Base-by-base conservation (phyloP, 1,140 invertebrate species). In the Tetramorium alpestre region DNA sequence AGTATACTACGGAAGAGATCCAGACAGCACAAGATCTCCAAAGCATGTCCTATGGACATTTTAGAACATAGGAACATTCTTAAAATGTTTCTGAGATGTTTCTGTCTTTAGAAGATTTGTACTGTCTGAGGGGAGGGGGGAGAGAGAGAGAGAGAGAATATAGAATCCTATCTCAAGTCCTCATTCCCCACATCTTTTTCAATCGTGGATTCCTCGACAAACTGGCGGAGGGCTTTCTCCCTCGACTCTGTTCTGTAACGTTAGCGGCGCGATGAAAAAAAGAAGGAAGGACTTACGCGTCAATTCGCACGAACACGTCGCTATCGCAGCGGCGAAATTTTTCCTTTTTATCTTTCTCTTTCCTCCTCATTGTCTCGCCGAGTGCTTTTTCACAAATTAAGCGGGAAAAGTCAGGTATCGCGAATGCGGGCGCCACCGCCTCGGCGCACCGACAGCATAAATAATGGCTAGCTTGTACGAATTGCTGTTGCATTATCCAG, bases 171-270 rank as follows among this genome's bases (percentile, higher is more conserved):
- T 67, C 60, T 22, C 13, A 10, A 3, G 16, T 58, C 13, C 7
- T 0, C 18, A 16, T 16, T 44, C 38, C 18, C 16, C 33, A 7
- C 25, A 16, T 80, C 13, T 28, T 67, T 67, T 67, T 80, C 60
- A 67, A 80, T 67, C 33, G 11, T 80, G 47, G 33, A 80, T 80
- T 49, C 10, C 64, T 54, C 16, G 47, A 80, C 47, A 64, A 49
- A 49, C 41, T 4, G 41, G 8, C 44, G 16, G 2, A 16, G 16
- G 11, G 10, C 11, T 51, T 80, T 41, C 56, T 18, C 3, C 13
- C 44, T 38, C n/a, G 44, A 33, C 33, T 18, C 6, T 22, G 33
- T 33, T 33, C 5, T 1, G 13, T 16, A 18, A 25, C 8, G 13
- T 5, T 56, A 58, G 16, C 22, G 18, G 18, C 3, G 62, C 13